These are phyloP conservation scores for pig (Sus scrofa) DNA, from an alignment of 2,113 vertebrate species.

Conservation along the genomic window T2T-Sscrofa CM000812.6:51369001-51369500, in stretches of 20 bases:
- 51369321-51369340: conserved; percentile 22
- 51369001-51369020: not conserved
- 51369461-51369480: not conserved
- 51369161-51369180: not conserved
- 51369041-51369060: not conserved
- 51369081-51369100: not conserved
- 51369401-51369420: conserved; percentile 40
- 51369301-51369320: not conserved
- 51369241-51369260: conserved; percentile 46
- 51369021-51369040: not conserved
- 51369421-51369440: not conserved
- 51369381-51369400: not conserved
- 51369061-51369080: not conserved
- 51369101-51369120: not conserved
- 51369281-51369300: not conserved
- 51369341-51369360: not conserved
- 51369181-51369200: conserved; percentile 14
- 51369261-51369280: not conserved
- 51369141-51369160: not conserved
- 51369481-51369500: conserved; percentile 70
- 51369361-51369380: not conserved
- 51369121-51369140: not conserved
- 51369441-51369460: not conserved
- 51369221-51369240: not conserved
- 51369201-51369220: not conserved